phyloP scores from a whole-genome alignment of 2,797 vertebrate genomes.

The Gephyroberyx darwinii region DNA sequence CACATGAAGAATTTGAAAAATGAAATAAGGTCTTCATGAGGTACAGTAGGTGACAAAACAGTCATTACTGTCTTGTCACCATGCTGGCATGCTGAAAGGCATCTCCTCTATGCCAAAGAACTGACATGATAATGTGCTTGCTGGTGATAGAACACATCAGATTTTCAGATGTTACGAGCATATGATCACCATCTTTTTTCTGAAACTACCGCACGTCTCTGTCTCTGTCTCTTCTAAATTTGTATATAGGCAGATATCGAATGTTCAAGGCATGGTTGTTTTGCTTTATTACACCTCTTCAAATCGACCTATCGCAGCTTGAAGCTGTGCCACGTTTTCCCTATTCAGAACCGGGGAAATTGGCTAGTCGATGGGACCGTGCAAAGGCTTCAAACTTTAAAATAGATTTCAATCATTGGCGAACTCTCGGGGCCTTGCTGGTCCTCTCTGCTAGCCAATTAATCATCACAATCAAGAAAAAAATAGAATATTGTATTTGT shows the following conservation, averaged over 20 bases:
- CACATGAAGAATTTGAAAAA: conserved; percentile 62
- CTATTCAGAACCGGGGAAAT: conserved; percentile 27
- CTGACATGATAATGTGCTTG: conserved; percentile 25
- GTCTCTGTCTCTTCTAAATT: neutral
- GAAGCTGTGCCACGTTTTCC: conserved; percentile 20
- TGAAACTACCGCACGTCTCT: neutral
- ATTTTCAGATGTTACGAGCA: neutral
- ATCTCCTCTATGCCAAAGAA: conserved; percentile 18
- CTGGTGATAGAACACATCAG: conserved; percentile 19
- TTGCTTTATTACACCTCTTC: conserved; percentile 17
- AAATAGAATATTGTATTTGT: conserved; percentile 20
- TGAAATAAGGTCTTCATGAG: conserved; percentile 47
- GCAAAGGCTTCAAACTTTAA: conserved; percentile 14
- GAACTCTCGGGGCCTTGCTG: neutral
- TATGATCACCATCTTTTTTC: neutral
- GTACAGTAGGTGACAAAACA: conserved; percentile 36
- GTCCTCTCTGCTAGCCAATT: conserved; percentile 10
- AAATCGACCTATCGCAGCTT: conserved; percentile 27
- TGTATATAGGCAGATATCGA: conserved; percentile 20
- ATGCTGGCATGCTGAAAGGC: conserved; percentile 37
- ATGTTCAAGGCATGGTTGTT: conserved; percentile 12
- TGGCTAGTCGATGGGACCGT: conserved; percentile 7
- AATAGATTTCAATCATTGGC: conserved; percentile 9
- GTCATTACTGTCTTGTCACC: conserved; percentile 57
- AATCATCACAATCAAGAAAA: conserved; percentile 4